Evolutionary conservation across 2,797 vertebrate genomes (phyloP).

Genomic region (Sebastes glaucus): DNA sequence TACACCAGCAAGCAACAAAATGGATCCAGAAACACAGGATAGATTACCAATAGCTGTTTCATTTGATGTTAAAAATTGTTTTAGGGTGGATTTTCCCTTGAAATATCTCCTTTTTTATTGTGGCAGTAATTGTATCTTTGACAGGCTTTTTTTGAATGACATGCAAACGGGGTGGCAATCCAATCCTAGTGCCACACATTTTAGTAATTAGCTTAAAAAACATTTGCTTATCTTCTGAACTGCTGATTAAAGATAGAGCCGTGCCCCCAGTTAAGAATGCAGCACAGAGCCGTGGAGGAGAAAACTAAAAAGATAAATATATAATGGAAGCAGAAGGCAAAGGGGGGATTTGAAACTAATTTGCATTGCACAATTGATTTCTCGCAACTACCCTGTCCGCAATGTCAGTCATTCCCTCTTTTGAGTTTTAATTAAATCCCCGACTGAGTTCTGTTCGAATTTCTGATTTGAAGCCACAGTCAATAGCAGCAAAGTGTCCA

Average conservation of each 20-base stretch:
- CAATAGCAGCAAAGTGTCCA: constrained; percentile 76
- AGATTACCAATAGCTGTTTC: not conserved
- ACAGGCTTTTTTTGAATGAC: constrained; percentile 24
- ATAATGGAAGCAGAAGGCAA: constrained; percentile 46
- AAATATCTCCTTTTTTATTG: constrained; percentile 4
- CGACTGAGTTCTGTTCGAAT: constrained; percentile 73
- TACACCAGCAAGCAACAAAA: not conserved
- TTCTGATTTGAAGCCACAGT: constrained; percentile 76
- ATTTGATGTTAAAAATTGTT: not conserved
- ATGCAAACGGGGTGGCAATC: constrained; percentile 24
- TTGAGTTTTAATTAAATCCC: constrained; percentile 85
- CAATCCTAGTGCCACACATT: constrained; percentile 31
- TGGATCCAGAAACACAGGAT: not conserved
- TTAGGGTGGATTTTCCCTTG: not conserved
- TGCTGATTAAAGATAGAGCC: constrained; percentile 45
- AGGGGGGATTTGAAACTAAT: constrained; percentile 64
- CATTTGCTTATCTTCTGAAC: constrained; percentile 55
- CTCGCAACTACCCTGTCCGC: constrained; percentile 62
- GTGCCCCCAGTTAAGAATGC: constrained; percentile 32
- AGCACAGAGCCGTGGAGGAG: constrained; percentile 11
- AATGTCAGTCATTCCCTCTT: constrained; percentile 77
- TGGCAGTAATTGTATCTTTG: constrained; percentile 25
- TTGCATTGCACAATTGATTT: constrained; percentile 78
- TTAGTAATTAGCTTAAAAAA: constrained; percentile 63
- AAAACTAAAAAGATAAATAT: constrained; percentile 35